Base-by-base conservation (phyloP, 1,140 invertebrate genomes). In the Drosophila equinoxialis region DNA sequence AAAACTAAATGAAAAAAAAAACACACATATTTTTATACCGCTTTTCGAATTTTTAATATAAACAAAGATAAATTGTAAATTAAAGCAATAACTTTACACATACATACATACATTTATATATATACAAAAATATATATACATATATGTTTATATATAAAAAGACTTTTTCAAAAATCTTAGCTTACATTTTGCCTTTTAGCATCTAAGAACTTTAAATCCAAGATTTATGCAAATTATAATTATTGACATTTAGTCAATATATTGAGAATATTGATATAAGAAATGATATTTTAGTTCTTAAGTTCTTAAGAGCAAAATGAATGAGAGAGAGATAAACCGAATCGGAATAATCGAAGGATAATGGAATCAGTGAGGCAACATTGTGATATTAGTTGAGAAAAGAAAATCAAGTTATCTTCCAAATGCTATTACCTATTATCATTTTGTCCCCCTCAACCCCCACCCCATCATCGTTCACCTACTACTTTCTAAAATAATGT, bases 381-480 rank as follows among this genome's bases (percentile, higher is more conserved):
- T 89, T 89, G 84, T 89, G 84, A 89, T 89, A 89, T 89, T 89
- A 89, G 84, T 89, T 89, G 84, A 89, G 71, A 89, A 63, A 63
- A 84, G 83, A 79, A 87, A 87, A 87, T 89, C 83, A 54, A 80
- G 77, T 87, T 86, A 87, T 51, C 83, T 87, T 87, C 83, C 83
- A 83, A 77, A 42, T 65, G 83, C 83, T 87, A 83, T 51, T 87
- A 89, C 45, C 45, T 6, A 77, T n/a, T 64, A 68, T 80, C 80
- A 89, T 51, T 23, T 51, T 23, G 1, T 23, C 20, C 20, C 20
- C 20, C 8, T 10, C 7, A 17, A 17, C 1, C 6, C 14, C 1
- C 42, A 7, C 17, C 45, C 45, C 17, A 23, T 13, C 10, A 8
- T 8, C 10, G 1, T 11, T 39, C 37, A 10, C 10, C 11, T 2